phyloP scores from a whole-genome alignment of 2,797 vertebrate species.

The Myiotriccus ornatus region DNA sequence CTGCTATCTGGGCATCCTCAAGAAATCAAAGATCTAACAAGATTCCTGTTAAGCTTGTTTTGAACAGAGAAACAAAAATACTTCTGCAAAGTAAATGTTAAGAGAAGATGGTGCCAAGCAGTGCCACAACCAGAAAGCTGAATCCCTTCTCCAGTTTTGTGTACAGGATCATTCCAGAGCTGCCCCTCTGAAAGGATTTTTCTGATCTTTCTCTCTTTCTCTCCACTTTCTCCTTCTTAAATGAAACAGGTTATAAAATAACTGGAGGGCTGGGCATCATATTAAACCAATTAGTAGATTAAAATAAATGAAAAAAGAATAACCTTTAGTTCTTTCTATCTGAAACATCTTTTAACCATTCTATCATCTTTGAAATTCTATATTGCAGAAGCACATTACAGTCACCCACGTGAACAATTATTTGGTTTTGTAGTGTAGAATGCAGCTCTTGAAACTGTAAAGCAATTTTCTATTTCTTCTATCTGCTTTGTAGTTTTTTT shows the following conservation, averaged over 20 bases:
- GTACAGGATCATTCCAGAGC: neutral
- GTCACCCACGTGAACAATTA: neutral
- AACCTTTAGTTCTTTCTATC: neutral
- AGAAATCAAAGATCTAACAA: neutral
- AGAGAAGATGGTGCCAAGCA: neutral
- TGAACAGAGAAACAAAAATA: neutral
- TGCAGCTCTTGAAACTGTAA: neutral
- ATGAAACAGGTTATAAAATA: neutral
- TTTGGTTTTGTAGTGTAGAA: neutral
- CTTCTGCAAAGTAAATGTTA: neutral
- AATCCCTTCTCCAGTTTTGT: neutral
- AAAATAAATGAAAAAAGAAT: neutral
- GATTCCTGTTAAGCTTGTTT: neutral
- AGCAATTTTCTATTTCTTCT: neutral
- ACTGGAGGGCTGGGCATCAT: neutral
- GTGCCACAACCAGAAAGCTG: conserved; percentile 8
- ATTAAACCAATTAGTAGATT: neutral
- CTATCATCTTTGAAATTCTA: neutral
- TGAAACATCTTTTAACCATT: neutral
- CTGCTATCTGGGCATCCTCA: neutral
- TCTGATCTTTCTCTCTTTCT: neutral
- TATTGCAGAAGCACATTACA: neutral
- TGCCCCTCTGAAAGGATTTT: neutral
- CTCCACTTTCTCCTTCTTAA: neutral
- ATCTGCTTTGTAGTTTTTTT: neutral